A percentile compares a stretch with the other conserved stretches of the same genome.
phyloP scores from a whole-genome alignment of 1,140 invertebrate genomes.

The Aphelenchoides fujianensis region DNA sequence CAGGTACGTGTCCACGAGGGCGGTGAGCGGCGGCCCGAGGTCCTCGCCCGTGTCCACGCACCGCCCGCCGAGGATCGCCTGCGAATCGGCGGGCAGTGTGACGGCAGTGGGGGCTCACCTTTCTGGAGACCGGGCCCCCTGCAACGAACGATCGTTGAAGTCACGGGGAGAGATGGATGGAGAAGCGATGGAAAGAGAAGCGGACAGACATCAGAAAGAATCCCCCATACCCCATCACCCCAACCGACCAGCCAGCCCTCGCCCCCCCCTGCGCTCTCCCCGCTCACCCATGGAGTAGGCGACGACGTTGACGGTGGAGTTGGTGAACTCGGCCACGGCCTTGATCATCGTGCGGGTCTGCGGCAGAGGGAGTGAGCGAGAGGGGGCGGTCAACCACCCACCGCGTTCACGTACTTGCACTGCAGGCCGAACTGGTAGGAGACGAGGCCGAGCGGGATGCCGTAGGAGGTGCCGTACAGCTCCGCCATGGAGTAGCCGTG shows the following conservation, averaged over 20 bases:
- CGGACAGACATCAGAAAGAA: too few species aligned
- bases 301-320: slow-evolving; percentile 34
- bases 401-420: background rate
- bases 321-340: slow-evolving; percentile 35
- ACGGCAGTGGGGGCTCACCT: background rate
- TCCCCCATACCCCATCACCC: too few species aligned
- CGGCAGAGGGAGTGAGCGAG: background rate
- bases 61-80: slow-evolving; percentile 39
- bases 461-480: slow-evolving; percentile 43
- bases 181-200: too few species aligned
- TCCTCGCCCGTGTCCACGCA: slow-evolving; percentile 44
- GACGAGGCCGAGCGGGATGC: slow-evolving; percentile 29
- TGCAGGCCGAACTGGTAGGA: slow-evolving; percentile 30
- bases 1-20: slow-evolving; percentile 11
- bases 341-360: slow-evolving; percentile 26
- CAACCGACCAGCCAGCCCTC: too few species aligned
- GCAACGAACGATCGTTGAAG: too few species aligned
- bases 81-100: background rate
- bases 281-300: slow-evolving; percentile 44
- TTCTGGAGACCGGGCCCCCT: background rate
- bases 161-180: too few species aligned
- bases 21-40: slow-evolving; percentile 29
- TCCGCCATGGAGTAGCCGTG: slow-evolving; percentile 29
- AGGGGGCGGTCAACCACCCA: background rate
- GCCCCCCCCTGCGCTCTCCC: too few species aligned